phyloP scores from a whole-genome alignment of 2,888 invertebrate genomes.

The Ochlodes sylvanus region DNA sequence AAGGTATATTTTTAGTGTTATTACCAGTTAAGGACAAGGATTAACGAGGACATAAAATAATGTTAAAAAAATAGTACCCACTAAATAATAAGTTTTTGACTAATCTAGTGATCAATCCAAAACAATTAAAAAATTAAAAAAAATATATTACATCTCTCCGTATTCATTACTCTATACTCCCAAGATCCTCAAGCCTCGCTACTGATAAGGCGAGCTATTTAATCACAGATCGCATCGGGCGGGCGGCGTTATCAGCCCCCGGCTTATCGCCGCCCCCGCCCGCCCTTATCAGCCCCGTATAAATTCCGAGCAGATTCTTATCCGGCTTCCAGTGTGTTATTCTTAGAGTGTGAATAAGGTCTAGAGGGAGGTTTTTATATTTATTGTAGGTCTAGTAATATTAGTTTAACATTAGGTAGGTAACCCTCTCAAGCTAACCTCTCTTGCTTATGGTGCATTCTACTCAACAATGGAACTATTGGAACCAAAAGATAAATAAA shows the following conservation, averaged over 20 bases:
- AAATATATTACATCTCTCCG: constrained; percentile 41
- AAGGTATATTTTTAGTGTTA: too few relatives aligned
- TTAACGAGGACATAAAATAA: too few relatives aligned
- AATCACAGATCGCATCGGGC: constrained; percentile 79
- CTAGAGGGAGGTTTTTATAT: background rate
- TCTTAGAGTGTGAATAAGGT: constrained; percentile 33
- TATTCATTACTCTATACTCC: constrained; percentile 52
- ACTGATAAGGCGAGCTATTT: constrained; percentile 75
- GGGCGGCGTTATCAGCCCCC: constrained; percentile 71
- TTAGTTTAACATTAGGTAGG: too few relatives aligned
- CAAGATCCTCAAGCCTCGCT: constrained; percentile 63
- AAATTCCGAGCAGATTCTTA: constrained; percentile 62
- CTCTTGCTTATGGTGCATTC: too few relatives aligned
- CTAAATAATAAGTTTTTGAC: too few relatives aligned
- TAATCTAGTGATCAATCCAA: too few relatives aligned
- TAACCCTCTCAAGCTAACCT: too few relatives aligned
- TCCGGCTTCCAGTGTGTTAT: constrained; percentile 47
- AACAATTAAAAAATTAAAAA: background rate
- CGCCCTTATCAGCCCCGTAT: constrained; percentile 58
- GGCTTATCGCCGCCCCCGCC: constrained; percentile 65
- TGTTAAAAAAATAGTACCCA: too few relatives aligned
- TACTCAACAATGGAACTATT: too few relatives aligned
- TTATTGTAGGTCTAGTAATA: background rate
- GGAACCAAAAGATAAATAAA: too few relatives aligned
- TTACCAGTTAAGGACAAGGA: too few relatives aligned